Conservation (phyloP, 2,888 invertebrate species). For the Drosophila suboccidentalis region DNA sequence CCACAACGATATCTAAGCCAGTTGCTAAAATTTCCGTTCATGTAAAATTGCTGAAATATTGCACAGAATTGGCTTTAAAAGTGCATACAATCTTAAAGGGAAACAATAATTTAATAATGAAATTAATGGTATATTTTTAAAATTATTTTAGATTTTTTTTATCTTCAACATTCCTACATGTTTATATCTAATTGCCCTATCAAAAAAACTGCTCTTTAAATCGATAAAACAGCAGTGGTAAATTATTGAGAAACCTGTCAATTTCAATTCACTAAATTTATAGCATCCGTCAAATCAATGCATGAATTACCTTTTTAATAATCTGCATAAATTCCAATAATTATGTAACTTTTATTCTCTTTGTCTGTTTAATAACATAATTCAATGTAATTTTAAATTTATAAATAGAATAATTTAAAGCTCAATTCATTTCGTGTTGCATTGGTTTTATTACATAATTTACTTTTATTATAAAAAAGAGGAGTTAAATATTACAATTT, state of each 20-base stretch:
- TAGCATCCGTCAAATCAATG: slow-evolving; percentile 9
- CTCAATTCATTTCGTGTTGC: not conserved
- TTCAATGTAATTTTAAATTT: slow-evolving; percentile 3
- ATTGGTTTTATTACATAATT: slow-evolving; percentile 7
- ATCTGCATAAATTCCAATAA: slow-evolving; percentile 11
- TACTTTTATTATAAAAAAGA: not conserved
- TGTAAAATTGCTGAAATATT: not conserved
- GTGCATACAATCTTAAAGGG: not conserved
- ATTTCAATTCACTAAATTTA: slow-evolving; percentile 1
- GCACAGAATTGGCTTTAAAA: not conserved
- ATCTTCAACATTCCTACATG: too few species aligned
- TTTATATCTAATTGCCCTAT: too few species aligned
- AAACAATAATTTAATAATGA: too few species aligned
- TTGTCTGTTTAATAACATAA: not conserved
- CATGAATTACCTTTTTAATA: slow-evolving; percentile 2
- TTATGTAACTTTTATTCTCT: not conserved
- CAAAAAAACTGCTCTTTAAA: not conserved
- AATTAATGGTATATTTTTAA: too few species aligned
- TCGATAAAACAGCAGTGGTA: not conserved
- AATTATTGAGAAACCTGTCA: not conserved
- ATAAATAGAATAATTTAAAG: slow-evolving; percentile 7
- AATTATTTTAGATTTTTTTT: too few species aligned
- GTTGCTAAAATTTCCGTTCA: not conserved
- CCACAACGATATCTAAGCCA: not conserved
- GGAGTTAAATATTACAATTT: too few species aligned